Base-by-base conservation (phyloP, 2,888 invertebrate species). In the Fabriciana adippe region DNA sequence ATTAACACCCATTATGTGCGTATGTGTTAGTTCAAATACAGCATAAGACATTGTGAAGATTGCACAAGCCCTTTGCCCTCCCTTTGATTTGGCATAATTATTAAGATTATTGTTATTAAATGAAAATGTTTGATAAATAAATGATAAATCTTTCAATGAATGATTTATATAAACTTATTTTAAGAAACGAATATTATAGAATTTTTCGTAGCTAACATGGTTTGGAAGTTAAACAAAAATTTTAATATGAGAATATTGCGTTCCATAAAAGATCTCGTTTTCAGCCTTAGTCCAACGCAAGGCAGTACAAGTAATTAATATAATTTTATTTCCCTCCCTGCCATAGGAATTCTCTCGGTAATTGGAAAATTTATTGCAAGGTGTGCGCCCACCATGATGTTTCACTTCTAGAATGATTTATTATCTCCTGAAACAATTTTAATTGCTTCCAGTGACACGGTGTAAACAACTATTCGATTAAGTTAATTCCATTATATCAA, bases 391-490 rank as follows among this genome's bases (percentile, higher is more conserved):
- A 79, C 79, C 78, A 79, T 92, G 92, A 92, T 91, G 92, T 89
- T 92, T 92, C 92, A 92, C 90, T 92, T 90, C 87, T 80, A 80
- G 81, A 91, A 91, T 92, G 91, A 92, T 92, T 92, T 92, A 92
- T 91, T 81, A 85, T 85, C 86, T 87, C 83, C 81, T 79, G 86
- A 86, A 92, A 92, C 92, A 92, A 92, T 92, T 91, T 92, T 92
- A 92, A 92, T 92, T 92, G 90, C 89, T 84, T 80, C 77, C 86
- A 89, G 89, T 92, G 92, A 92, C 92, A 92, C 87, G 81, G 81
- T 92, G 92, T 92, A 92, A 92, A 92, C 91, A 92, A 91, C 90
- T 92, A 92, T 92, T 92, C 90, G 92, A 92, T 92, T 91, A 90
- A 89, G 89, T 89, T 90, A 90, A 91, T 91, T 87, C 89, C 87